Base-by-base conservation (phyloP, 2,113 vertebrate species). In the Hippocampus zosterae region DNA sequence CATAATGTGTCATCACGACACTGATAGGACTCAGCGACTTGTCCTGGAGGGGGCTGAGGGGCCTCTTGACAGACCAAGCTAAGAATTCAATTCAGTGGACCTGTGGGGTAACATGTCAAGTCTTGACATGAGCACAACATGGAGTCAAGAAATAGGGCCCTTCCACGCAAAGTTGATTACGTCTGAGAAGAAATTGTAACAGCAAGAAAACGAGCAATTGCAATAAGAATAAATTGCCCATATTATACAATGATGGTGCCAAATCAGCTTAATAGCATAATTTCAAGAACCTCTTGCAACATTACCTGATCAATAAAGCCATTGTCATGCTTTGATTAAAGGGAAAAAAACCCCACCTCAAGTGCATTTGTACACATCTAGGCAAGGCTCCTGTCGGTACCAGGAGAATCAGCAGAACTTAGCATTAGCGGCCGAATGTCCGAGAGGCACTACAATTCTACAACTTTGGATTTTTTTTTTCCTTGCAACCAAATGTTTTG, bases 81-180 rank as follows among this genome's bases (percentile, higher is more conserved):
- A 74, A 73, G 52, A 21, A 67, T 64, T 64, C 27, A 65, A 61
- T 65, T 72, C 52, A 52, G 8, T 9, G 12, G 15, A 27, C 27
- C 68, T 12, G 67, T 0, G 25, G 37, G 60, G 41, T 57, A n/a
- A 50, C 21, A 70, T 37, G n/a, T 19, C 46, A 29, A 52, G 10
- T 7, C 57, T 71, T 63, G 44, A 23, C 21, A 11, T 23, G 52
- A 55, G 8, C 9, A 29, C 8, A 19, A 3, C 2, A 13, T 9
- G 8, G 42, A 18, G 6, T 23, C 8, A 2, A 63, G 61, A 15
- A 3, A 19, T 19, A 40, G 29, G 1, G 16, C 15, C 8, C 6
- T 37, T 3, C 33, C 33, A 40, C n/a, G n/a, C 33, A 62, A 40
- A 40, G 41, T 19, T 3, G 1, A 61, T 37, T 19, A 61, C 0